Percentiles rank a stretch among this genome's conserved stretches.
phyloP scores from a whole-genome alignment of 2,888 invertebrate species.

The Cremastobaeus sp. region DNA sequence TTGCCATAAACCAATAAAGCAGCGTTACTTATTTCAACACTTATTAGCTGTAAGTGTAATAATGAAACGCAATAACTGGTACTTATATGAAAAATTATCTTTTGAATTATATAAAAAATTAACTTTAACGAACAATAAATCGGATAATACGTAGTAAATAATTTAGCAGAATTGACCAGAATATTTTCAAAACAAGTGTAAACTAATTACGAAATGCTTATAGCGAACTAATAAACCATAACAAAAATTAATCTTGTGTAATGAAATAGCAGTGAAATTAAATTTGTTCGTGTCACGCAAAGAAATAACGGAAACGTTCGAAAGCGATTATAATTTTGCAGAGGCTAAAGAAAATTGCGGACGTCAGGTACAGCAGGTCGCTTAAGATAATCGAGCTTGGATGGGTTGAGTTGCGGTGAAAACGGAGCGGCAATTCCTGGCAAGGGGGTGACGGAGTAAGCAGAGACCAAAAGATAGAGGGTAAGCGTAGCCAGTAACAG shows the following conservation, averaged over 20 bases:
- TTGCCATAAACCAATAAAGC: constrained; percentile 65
- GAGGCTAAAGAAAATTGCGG: constrained; percentile 73
- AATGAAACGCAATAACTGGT: no score
- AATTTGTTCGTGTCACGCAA: no score
- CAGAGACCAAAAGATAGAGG: constrained; percentile 68
- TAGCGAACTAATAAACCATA: no score
- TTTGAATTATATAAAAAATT: no score
- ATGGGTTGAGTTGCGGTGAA: constrained; percentile 71
- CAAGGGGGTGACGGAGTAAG: constrained; percentile 76
- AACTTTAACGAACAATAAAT: no score
- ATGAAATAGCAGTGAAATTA: neutral
- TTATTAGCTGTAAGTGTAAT: no score
- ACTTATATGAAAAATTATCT: no score
- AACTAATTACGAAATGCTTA: no score
- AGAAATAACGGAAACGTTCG: constrained; percentile 51
- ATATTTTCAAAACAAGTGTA: no score
- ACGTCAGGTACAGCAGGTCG: constrained; percentile 73
- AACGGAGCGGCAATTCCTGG: constrained; percentile 68
- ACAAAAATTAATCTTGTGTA: neutral
- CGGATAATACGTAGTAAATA: no score
- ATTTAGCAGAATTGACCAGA: no score
- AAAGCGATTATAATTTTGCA: constrained; percentile 74
- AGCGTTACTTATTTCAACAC: no score
- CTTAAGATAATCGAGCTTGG: constrained; percentile 67
- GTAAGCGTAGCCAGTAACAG: constrained; percentile 66